These are phyloP conservation scores for Danio choprae DNA, from an alignment of 2,797 vertebrate genomes.

Conservation along the genomic window DNA sequence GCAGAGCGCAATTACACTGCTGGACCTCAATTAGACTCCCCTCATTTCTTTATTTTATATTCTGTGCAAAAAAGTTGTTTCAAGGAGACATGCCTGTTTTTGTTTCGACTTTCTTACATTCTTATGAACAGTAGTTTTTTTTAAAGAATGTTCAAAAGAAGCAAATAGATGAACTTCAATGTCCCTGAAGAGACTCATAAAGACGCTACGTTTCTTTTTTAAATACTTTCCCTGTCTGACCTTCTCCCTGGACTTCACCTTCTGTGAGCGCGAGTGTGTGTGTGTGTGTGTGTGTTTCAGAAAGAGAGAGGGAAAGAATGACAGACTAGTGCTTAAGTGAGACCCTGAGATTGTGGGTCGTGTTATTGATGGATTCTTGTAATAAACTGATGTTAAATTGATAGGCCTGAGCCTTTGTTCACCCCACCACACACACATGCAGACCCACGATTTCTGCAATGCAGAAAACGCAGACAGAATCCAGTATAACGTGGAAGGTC, in stretches of 20 bases:
- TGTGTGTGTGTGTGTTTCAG: neutral
- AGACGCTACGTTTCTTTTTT: neutral
- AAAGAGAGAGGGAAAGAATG: neutral
- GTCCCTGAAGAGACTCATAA: conserved; percentile 8
- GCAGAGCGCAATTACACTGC: neutral
- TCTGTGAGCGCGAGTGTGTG: neutral
- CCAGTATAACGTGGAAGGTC: too few relatives aligned
- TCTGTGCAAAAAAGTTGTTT: neutral
- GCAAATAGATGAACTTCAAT: conserved; percentile 5
- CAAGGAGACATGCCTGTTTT: conserved; percentile 28
- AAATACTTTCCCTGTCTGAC: conserved; percentile 29
- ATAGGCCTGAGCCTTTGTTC: neutral
- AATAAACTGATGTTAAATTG: neutral
- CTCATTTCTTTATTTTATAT: neutral
- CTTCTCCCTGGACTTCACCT: conserved; percentile 2
- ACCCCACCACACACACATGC: neutral
- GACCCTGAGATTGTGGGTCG: neutral
- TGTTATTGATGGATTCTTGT: neutral
- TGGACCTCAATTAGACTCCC: conserved; percentile 3
- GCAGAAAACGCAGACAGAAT: too few relatives aligned
- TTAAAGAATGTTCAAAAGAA: conserved; percentile 5
- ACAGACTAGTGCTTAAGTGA: neutral
- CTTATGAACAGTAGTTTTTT: conserved; percentile 7
- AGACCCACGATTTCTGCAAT: neutral
- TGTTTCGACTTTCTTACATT: neutral